Evolutionary conservation across 2,797 vertebrate species (phyloP).

Genomic region (Mionectes olivaceus): DNA sequence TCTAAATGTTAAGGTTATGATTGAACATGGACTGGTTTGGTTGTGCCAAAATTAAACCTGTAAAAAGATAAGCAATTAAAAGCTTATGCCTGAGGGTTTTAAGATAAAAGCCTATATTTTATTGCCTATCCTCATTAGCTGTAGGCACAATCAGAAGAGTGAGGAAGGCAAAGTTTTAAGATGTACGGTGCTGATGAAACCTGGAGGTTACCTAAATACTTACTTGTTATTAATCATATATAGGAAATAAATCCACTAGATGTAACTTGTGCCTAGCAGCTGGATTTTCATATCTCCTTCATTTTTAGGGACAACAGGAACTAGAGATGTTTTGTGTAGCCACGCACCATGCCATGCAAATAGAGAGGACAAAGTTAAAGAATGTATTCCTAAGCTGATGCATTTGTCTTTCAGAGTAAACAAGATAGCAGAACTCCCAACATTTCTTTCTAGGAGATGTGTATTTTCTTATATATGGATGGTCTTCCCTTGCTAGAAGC

Average conservation of each 20-base stretch:
- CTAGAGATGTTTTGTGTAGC: background rate
- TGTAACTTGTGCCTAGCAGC: background rate
- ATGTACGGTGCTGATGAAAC: background rate
- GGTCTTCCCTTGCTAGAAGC: background rate
- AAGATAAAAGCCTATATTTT: background rate
- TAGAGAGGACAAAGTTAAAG: background rate
- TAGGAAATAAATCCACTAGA: background rate
- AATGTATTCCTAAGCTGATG: background rate
- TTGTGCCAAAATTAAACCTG: background rate
- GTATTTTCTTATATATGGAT: background rate
- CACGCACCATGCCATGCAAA: background rate
- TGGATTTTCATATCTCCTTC: background rate
- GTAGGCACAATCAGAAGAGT: background rate
- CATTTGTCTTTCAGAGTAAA: background rate
- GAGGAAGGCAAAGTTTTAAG: background rate
- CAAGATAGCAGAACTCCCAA: background rate
- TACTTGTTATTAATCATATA: background rate
- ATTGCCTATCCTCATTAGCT: background rate
- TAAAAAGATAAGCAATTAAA: slow-evolving; percentile 23
- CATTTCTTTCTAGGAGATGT: background rate
- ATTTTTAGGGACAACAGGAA: background rate
- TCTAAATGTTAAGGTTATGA: background rate
- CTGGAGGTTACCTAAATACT: background rate
- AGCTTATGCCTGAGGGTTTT: background rate
- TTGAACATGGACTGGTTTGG: background rate